Percentiles rank a stretch among this genome's conserved stretches.
phyloP scores from a whole-genome alignment of 2,113 vertebrate genomes.

The Todiramphus saurophagus region DNA sequence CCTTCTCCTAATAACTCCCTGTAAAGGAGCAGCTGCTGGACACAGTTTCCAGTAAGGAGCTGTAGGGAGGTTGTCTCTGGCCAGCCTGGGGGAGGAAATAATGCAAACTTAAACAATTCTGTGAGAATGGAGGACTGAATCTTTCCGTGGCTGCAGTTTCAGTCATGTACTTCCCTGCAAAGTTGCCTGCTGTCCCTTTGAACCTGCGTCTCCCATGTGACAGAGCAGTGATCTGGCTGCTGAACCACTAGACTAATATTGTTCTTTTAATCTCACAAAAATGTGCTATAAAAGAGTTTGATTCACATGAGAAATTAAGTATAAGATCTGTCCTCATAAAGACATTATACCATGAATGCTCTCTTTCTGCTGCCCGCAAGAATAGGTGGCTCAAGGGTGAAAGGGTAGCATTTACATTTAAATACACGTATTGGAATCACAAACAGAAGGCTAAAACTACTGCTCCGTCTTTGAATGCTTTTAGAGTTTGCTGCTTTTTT shows the following conservation, averaged over 20 bases:
- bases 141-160: not conserved
- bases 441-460: conserved; percentile 69
- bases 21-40: not conserved
- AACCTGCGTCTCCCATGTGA: conserved; percentile 34
- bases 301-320: conserved; percentile 74
- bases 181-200: conserved; percentile 31
- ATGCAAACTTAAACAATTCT: not conserved
- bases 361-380: conserved; percentile 68
- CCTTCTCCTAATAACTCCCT: not conserved
- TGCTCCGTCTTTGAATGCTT: conserved; percentile 49
- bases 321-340: conserved; percentile 70
- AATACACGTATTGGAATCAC: conserved; percentile 72
- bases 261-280: conserved; percentile 61
- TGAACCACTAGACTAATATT: conserved; percentile 61
- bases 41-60: not conserved
- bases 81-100: not conserved
- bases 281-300: conserved; percentile 55
- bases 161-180: not conserved
- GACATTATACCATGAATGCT: conserved; percentile 73
- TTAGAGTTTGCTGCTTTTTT: conserved; percentile 21
- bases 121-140: not conserved
- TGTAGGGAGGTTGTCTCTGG: not conserved
- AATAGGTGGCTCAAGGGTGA: conserved; percentile 74
- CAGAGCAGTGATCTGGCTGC: conserved; percentile 40
- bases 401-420: conserved; percentile 77